Conservation (phyloP, 2,113 vertebrate species). For the Cololabis saira region DNA sequence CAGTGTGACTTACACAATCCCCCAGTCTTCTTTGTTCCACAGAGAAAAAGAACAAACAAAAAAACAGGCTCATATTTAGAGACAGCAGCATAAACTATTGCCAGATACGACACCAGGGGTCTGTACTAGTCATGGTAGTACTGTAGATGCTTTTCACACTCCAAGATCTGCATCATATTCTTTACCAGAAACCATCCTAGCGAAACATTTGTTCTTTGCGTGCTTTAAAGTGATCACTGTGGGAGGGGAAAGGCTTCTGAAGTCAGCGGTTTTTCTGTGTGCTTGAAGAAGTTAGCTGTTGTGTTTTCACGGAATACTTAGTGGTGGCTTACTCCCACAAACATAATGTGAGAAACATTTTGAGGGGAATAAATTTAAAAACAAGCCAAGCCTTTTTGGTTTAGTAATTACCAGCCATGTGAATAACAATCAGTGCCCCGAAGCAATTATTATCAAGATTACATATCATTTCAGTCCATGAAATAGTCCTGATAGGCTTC, state of each 20-base stretch:
- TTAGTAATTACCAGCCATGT: conserved; percentile 24
- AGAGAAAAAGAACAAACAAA: too few species aligned
- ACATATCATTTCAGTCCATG: background rate
- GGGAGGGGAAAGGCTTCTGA: conserved; percentile 14
- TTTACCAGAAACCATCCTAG: conserved; percentile 16
- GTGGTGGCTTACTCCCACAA: conserved; percentile 11
- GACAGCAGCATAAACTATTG: conserved; percentile 26
- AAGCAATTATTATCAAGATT: conserved; percentile 15
- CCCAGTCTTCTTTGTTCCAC: background rate
- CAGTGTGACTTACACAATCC: conserved; percentile 45
- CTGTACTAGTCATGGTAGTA: background rate
- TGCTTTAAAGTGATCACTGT: conserved; percentile 15
- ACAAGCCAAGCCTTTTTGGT: conserved; percentile 25
- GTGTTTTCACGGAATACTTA: conserved; percentile 9
- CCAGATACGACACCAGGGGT: conserved; percentile 10
- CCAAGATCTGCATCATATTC: background rate
- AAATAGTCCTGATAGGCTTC: background rate
- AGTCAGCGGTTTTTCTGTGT: conserved; percentile 11
- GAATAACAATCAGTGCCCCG: conserved; percentile 4
- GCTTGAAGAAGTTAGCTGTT: conserved; percentile 27
- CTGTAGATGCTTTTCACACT: background rate
- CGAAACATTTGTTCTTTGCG: background rate
- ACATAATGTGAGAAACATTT: conserved; percentile 25
- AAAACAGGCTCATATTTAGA: too few species aligned
- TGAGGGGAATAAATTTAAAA: conserved; percentile 19